Conservation (phyloP, 2,888 invertebrate species). For the Itoplectis maculator region DNA sequence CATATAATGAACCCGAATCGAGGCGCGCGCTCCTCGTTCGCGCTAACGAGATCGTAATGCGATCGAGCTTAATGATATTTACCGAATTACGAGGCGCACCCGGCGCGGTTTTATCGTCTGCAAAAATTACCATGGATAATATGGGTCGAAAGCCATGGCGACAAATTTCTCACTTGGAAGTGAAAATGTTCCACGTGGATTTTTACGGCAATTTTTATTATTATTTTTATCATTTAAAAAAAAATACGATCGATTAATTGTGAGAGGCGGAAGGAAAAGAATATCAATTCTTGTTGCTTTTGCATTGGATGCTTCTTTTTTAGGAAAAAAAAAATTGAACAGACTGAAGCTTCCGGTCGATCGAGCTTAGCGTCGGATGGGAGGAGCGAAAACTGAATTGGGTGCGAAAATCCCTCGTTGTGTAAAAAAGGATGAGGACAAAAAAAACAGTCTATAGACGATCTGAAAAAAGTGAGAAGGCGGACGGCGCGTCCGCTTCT, state of each 20-base stretch:
- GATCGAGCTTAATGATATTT: slow-evolving; percentile 68
- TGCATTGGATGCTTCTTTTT: not conserved
- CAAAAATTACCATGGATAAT: slow-evolving; percentile 9
- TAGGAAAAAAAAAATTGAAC: slow-evolving; percentile 14
- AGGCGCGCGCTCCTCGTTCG: slow-evolving; percentile 59
- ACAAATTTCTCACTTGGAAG: not conserved
- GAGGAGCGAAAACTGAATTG: slow-evolving; percentile 66
- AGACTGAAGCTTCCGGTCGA: slow-evolving; percentile 64
- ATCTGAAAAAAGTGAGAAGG: slow-evolving; percentile 38
- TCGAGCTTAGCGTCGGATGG: slow-evolving; percentile 44
- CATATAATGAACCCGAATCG: slow-evolving; percentile 71
- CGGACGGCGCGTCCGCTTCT: slow-evolving; percentile 32
- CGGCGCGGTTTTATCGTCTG: slow-evolving; percentile 22
- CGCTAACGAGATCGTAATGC: slow-evolving; percentile 78
- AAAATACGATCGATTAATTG: not conserved
- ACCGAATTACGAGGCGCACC: slow-evolving; percentile 55
- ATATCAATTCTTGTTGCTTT: not conserved
- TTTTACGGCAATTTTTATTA: no score
- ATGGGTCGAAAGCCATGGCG: not conserved
- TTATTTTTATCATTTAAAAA: not conserved
- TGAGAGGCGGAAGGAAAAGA: not conserved
- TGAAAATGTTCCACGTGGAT: not conserved
- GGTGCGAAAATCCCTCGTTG: slow-evolving; percentile 75
- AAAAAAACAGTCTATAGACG: slow-evolving; percentile 26
- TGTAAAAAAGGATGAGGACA: slow-evolving; percentile 54